phyloP scores from a whole-genome alignment of 2,113 vertebrate species.

The Xenus cinereus region DNA sequence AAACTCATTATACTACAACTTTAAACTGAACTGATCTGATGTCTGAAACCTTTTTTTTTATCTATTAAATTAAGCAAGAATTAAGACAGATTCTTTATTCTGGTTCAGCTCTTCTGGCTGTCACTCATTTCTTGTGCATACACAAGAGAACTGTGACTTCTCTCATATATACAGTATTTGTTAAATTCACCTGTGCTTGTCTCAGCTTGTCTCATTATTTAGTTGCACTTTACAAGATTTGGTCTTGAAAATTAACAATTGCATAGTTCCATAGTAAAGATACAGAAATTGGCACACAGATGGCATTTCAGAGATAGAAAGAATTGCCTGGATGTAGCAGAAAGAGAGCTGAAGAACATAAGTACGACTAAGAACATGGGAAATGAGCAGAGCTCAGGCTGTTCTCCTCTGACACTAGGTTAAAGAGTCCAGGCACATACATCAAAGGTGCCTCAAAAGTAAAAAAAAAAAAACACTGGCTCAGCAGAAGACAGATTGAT shows the following conservation, averaged over 20 bases:
- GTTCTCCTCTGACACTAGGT: not conserved
- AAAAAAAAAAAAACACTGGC: not conserved
- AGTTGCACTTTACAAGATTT: not conserved
- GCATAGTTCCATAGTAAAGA: not conserved
- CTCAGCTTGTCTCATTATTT: not conserved
- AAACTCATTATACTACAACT: conserved; percentile 1
- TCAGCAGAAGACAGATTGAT: not conserved
- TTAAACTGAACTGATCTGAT: not conserved
- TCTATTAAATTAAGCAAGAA: conserved; percentile 7
- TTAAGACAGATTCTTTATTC: not conserved
- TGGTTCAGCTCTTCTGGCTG: not conserved
- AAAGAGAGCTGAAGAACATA: not conserved
- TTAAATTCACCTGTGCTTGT: not conserved
- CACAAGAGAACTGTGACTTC: not conserved
- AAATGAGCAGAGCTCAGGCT: not conserved
- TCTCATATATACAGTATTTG: not conserved
- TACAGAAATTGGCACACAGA: not conserved
- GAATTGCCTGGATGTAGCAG: not conserved
- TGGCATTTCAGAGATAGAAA: not conserved
- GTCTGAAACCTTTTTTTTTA: not conserved
- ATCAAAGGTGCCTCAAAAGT: not conserved
- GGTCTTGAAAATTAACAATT: not conserved
- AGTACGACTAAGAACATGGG: not conserved
- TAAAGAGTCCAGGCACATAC: not conserved
- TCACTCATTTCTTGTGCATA: not conserved